Percentiles rank a stretch among this genome's conserved stretches.
Conservation (phyloP, 1,140 invertebrate species). For the Panulirus ornatus region DNA sequence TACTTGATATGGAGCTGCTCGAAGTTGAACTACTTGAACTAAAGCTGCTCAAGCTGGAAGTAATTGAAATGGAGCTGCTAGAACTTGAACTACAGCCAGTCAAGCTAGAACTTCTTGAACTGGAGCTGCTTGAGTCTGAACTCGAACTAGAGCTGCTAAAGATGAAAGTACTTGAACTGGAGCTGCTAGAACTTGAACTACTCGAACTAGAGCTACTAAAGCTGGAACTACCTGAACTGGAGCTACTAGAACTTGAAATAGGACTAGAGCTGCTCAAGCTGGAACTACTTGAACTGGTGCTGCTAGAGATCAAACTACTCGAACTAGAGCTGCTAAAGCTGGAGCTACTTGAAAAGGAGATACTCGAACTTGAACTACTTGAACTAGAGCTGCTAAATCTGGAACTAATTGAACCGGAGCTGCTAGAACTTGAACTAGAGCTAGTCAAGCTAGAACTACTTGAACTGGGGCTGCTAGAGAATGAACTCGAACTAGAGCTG, state of each 20-base stretch:
- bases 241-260: neutral
- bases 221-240: neutral
- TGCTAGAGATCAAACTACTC: neutral
- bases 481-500: too few relatives aligned
- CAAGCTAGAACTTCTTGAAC: neutral
- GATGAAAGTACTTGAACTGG: conserved; percentile 11
- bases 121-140: conserved; percentile 1
- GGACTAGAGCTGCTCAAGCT: neutral
- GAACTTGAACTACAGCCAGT: neutral
- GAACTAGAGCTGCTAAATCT: too few relatives aligned
- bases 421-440: too few relatives aligned
- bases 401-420: too few relatives aligned
- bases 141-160: neutral
- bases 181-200: neutral
- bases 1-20: neutral
- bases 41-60: neutral
- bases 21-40: conserved; percentile 23
- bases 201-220: neutral
- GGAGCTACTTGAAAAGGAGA: neutral
- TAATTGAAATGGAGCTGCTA: conserved; percentile 1
- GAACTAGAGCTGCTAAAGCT: neutral
- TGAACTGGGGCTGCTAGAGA: too few relatives aligned
- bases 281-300: neutral
- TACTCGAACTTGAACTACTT: too few relatives aligned
- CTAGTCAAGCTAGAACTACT: too few relatives aligned